Percentiles rank a stretch among this genome's conserved stretches.
These are phyloP conservation scores for Maconellicoccus hirsutus DNA, from an alignment of 1,140 invertebrate genomes.

Conservation along the genomic window DNA sequence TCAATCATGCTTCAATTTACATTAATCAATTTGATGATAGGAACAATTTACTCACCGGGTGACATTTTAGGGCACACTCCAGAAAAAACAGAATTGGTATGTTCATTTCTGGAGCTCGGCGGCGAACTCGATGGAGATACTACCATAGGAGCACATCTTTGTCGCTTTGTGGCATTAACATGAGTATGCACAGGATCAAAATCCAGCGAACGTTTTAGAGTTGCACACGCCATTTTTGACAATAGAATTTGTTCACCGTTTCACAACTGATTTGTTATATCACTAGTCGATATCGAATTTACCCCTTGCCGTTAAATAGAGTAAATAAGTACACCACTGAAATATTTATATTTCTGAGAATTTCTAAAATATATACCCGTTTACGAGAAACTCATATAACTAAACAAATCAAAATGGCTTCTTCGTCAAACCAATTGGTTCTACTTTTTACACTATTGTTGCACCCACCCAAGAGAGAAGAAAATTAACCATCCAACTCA, in stretches of 20 bases:
- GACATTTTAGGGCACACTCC: constrained; percentile 68
- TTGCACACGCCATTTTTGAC: constrained; percentile 78
- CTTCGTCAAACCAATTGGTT: constrained; percentile 11
- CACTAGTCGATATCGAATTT: background rate
- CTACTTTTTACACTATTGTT: background rate
- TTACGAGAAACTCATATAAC: background rate
- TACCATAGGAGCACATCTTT: constrained; percentile 74
- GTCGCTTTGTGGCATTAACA: constrained; percentile 66
- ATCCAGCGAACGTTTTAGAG: constrained; percentile 81
- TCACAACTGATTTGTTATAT: background rate
- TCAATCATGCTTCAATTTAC: constrained; percentile 33
- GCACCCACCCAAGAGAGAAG: constrained; percentile 1
- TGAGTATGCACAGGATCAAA: constrained; percentile 77
- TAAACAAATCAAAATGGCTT: constrained; percentile 19
- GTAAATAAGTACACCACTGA: background rate
- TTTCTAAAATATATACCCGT: background rate
- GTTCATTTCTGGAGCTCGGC: constrained; percentile 38
- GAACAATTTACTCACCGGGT: constrained; percentile 51
- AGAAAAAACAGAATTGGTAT: constrained; percentile 58
- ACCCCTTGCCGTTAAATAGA: background rate
- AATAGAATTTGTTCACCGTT: background rate
- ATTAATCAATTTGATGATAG: background rate
- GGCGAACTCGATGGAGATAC: constrained; percentile 56
- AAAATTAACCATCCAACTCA: background rate
- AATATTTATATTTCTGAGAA: background rate